phyloP scores from a whole-genome alignment of 2,113 vertebrate genomes.

The Prionailurus bengalensis region DNA sequence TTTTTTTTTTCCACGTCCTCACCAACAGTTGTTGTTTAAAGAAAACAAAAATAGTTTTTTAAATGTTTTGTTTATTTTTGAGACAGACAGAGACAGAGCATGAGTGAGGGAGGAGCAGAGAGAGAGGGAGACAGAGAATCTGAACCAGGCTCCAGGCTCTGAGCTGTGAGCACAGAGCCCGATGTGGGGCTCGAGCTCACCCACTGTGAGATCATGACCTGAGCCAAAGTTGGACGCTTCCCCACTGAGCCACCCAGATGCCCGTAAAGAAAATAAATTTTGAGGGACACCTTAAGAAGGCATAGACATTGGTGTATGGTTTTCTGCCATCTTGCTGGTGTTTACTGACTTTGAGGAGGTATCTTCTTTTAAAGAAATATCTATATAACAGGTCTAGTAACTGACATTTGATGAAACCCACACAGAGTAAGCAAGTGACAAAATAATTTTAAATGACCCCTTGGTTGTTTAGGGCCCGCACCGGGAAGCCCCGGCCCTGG shows the following conservation, averaged over 20 bases:
- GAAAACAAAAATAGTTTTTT: not conserved
- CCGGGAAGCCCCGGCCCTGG: not conserved
- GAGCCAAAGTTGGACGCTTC: no score
- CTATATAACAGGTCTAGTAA: not conserved
- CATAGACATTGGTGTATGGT: not conserved
- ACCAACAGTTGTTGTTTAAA: not conserved
- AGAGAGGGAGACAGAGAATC: no score
- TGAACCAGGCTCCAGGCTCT: no score
- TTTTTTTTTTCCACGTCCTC: not conserved
- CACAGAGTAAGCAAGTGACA: not conserved
- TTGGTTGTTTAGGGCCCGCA: not conserved
- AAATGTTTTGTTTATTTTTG: no score
- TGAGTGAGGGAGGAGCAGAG: no score
- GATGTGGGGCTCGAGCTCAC: no score
- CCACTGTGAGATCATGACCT: no score
- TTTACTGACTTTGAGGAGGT: not conserved
- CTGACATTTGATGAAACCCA: not conserved
- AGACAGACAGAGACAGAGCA: no score
- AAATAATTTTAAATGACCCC: not conserved
- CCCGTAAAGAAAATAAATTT: not conserved
- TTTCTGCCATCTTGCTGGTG: not conserved
- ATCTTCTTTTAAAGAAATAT: not conserved
- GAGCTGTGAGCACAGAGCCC: no score
- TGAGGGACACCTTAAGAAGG: not conserved
- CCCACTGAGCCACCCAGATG: no score